Evolutionary conservation across 2,113 vertebrate genomes (phyloP), one percentile per base, ranked within the genome.

Genomic region (Muntiacus reevesi): DNA sequence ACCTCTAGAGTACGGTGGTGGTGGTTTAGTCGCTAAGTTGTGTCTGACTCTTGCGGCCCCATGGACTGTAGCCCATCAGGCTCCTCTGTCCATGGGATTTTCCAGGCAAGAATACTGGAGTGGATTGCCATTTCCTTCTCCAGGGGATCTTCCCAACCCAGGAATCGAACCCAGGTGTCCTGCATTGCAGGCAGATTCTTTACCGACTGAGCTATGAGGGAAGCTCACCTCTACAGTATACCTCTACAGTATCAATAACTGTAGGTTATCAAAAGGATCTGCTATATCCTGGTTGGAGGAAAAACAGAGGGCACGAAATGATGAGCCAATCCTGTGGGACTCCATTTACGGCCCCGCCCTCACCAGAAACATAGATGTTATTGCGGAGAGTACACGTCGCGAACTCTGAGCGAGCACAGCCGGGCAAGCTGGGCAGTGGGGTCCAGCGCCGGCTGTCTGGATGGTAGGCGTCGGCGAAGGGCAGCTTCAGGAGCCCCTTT

Each of bases 301-400:
- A 84, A 83, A 60, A 45, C 55, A 30, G 21, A 10, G 7, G 78
- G 13, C 0, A 1, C 0, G 4, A 33, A 28, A 45, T 3, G 2
- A 57, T 6, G 23, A 89, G 30, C 87, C 85, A 90, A 62, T 60
- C 11, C 45, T 14, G 10, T 23, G 54, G 54, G 54, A 47, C 33
- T 83, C 67, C 87, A 19, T 5, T 27, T 64, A 23, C 0, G 2
- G 87, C 14, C 59, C 89, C 21, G 12, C 45, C 36, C 98, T 98
- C 98, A 99, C 99, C 99, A 50, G 99, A 99, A 78, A 99, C 91
- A 52, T 99, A 99, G 93, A 99, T 97, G n/a, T 99, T 98, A 0
- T 99, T 99, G 90, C 99, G 99, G 76, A 99, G 97, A 0, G 98
- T 97, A 89, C 99, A 99, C 45, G 98, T 95, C 3, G 99, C 99